These are phyloP conservation scores for Drosophila pectinifera DNA, from an alignment of 1,140 invertebrate genomes.

Conservation along the genomic window DNA sequence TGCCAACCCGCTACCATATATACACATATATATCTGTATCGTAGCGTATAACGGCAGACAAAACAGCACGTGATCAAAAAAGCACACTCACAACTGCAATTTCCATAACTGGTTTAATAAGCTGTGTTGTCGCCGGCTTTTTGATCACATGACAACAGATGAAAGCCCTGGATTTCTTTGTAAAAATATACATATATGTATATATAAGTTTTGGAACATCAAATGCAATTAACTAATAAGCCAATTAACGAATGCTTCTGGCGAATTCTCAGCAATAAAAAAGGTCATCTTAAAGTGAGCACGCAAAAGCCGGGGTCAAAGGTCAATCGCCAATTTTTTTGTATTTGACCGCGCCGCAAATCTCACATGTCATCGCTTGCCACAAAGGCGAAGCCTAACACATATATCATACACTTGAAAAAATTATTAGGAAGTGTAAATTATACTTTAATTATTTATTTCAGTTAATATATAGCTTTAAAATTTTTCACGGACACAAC, in stretches of 20 bases:
- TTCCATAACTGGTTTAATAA: constrained; percentile 68
- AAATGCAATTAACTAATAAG: constrained; percentile 70
- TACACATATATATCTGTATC: constrained; percentile 5
- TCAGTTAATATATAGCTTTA: too few relatives aligned
- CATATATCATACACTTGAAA: neutral
- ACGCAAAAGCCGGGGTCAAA: constrained; percentile 65
- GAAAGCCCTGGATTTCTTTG: constrained; percentile 2
- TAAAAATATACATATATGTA: neutral
- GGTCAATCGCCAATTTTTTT: constrained; percentile 55
- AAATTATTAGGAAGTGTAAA: too few relatives aligned
- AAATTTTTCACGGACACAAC: neutral
- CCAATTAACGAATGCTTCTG: constrained; percentile 50
- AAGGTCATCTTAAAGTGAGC: constrained; percentile 32
- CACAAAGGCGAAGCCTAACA: constrained; percentile 12
- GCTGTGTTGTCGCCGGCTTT: constrained; percentile 24
- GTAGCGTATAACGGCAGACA: constrained; percentile 22
- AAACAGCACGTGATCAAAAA: constrained; percentile 71
- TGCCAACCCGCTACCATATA: constrained; percentile 41
- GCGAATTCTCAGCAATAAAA: constrained; percentile 54
- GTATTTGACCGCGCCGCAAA: constrained; percentile 20
- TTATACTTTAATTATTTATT: neutral
- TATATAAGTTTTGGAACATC: constrained; percentile 17
- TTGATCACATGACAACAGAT: constrained; percentile 64
- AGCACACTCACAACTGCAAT: constrained; percentile 46
- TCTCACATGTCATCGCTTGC: constrained; percentile 36